Percentiles rank a stretch among this genome's conserved stretches.
Evolutionary conservation across 2,797 vertebrate genomes (phyloP).

Genomic region (Heterohyrax brucei): DNA sequence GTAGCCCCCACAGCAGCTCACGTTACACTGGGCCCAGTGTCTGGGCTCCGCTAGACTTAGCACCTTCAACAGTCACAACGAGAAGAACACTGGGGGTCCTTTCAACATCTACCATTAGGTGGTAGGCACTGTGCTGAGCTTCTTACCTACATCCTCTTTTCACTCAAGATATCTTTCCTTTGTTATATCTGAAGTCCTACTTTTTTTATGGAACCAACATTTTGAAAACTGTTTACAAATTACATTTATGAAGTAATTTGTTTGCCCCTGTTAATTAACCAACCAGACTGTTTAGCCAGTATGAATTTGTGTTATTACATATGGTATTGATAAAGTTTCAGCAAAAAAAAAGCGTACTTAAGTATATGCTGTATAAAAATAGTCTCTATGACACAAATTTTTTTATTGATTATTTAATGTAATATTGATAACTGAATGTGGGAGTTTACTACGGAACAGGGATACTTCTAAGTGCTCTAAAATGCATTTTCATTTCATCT

Average conservation of each 20-base stretch:
- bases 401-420: neutral
- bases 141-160: neutral
- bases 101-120: neutral
- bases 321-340: neutral
- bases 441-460: neutral
- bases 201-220: neutral
- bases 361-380: neutral
- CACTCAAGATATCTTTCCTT: neutral
- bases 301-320: neutral
- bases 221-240: neutral
- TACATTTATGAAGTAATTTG: neutral
- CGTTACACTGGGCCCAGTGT: neutral
- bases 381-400: neutral
- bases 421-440: conserved; percentile 27
- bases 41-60: neutral
- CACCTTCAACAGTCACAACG: neutral
- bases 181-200: neutral
- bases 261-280: neutral
- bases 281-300: neutral
- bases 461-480: neutral
- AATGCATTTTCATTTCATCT: conserved; percentile 40
- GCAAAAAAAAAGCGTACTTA: neutral
- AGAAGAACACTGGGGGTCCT: neutral
- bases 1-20: neutral
- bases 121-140: neutral